Evolutionary conservation across 2,113 vertebrate genomes (phyloP).

Genomic region (Coptodon bakossiorum): DNA sequence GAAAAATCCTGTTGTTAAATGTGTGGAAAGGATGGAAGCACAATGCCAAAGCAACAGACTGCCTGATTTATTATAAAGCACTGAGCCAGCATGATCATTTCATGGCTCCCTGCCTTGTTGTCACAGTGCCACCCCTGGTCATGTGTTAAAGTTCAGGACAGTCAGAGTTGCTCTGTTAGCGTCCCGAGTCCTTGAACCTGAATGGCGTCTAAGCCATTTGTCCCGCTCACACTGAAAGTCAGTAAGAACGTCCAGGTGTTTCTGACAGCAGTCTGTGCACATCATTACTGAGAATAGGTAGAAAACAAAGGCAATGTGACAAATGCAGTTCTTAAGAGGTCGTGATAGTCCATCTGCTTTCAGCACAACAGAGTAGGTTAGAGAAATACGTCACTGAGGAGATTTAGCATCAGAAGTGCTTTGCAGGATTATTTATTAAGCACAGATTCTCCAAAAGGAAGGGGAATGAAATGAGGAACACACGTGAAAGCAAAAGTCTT

Average conservation of each 20-base stretch:
- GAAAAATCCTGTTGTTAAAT: background rate
- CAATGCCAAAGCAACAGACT: constrained; percentile 16
- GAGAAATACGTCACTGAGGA: background rate
- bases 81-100: background rate
- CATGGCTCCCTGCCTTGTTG: constrained; percentile 12
- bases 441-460: background rate
- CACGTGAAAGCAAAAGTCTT: background rate
- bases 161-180: background rate
- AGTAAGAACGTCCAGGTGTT: background rate
- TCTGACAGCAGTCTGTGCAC: background rate
- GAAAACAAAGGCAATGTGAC: background rate
- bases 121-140: constrained; percentile 2
- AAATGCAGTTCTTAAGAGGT: background rate
- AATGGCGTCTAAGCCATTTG: background rate
- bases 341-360: background rate
- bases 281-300: background rate
- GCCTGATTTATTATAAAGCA: constrained; percentile 5
- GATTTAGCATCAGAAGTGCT: background rate
- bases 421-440: background rate
- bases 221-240: background rate
- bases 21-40: background rate
- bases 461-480: background rate
- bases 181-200: background rate
- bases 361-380: background rate
- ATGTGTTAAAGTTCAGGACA: background rate